These are phyloP conservation scores for Papilio machaon DNA, from an alignment of 1,140 invertebrate genomes.

Conservation along the genomic window DNA sequence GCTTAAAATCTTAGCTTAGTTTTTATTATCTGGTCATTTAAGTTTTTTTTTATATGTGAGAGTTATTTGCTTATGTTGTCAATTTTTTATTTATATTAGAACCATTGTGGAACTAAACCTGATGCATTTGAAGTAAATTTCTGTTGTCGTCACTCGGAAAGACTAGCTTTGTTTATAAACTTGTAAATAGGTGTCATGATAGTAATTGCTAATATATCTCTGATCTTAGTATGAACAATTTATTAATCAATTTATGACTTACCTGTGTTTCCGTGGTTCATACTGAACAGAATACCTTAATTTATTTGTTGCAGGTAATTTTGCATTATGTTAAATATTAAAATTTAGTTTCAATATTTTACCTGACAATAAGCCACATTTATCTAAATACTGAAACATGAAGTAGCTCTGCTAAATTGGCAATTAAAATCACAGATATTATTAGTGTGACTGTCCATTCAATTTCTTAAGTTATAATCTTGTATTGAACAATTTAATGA, in stretches of 20 bases:
- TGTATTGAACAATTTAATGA: constrained; percentile 60
- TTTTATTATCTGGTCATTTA: constrained; percentile 33
- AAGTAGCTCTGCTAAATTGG: constrained; percentile 1
- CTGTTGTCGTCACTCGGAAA: not conserved
- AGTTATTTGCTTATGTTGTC: constrained; percentile 33
- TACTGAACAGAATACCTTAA: not conserved
- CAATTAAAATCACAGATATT: constrained; percentile 13
- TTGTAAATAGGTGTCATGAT: constrained; percentile 18
- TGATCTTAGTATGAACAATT: not conserved
- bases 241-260: not conserved
- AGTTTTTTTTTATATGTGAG: constrained; percentile 28
- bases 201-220: not conserved
- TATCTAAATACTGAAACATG: not conserved
- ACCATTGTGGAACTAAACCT: not conserved
- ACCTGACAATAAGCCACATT: not conserved
- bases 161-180: not conserved
- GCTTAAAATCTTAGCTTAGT: constrained; percentile 36
- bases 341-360: not conserved
- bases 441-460: constrained; percentile 19
- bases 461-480: constrained; percentile 51
- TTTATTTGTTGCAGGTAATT: not conserved
- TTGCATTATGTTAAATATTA: not conserved
- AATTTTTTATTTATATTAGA: constrained; percentile 32
- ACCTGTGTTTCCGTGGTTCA: not conserved
- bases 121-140: not conserved